Evolutionary conservation across 2,888 invertebrate genomes (phyloP).

Genomic region (Ferdinandea cuprea): DNA sequence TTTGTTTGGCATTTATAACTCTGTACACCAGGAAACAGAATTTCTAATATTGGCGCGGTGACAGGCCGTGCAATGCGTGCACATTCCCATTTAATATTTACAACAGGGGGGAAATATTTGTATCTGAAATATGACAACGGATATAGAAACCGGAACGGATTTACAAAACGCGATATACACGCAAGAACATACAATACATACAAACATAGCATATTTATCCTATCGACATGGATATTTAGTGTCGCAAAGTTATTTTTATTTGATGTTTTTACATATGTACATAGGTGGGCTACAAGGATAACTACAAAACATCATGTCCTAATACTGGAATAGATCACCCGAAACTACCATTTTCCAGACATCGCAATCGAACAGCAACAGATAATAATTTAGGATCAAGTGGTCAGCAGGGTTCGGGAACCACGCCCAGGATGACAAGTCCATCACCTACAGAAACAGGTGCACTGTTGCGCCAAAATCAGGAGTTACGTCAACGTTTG

Average conservation of each 20-base stretch:
- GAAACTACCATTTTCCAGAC: conserved; percentile 66
- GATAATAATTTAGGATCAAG: conserved; percentile 50
- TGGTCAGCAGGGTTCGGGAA: conserved; percentile 58
- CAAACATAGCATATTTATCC: conserved; percentile 11
- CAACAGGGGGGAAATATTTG: conserved; percentile 34
- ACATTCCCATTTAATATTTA: conserved; percentile 75
- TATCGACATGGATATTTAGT: conserved; percentile 13
- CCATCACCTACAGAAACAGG: conserved; percentile 82
- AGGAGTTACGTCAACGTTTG: conserved; percentile 90
- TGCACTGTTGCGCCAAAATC: conserved; percentile 88
- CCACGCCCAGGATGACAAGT: conserved; percentile 82
- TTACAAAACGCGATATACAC: conserved; percentile 60
- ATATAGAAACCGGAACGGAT: conserved; percentile 58
- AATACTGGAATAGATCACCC: conserved; percentile 44
- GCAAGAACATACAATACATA: not conserved
- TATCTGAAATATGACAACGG: conserved; percentile 47
- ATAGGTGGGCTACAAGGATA: conserved; percentile 64
- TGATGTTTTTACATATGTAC: conserved; percentile 21
- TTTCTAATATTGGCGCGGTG: conserved; percentile 78
- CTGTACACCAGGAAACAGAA: conserved; percentile 66
- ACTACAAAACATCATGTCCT: conserved; percentile 66
- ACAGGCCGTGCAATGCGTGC: conserved; percentile 83
- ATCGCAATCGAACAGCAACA: conserved; percentile 48
- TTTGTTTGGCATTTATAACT: conserved; percentile 70
- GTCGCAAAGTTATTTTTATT: conserved; percentile 8